Evolutionary conservation across 2,113 vertebrate genomes (phyloP).

Genomic region (Probosciger aterrimus): DNA sequence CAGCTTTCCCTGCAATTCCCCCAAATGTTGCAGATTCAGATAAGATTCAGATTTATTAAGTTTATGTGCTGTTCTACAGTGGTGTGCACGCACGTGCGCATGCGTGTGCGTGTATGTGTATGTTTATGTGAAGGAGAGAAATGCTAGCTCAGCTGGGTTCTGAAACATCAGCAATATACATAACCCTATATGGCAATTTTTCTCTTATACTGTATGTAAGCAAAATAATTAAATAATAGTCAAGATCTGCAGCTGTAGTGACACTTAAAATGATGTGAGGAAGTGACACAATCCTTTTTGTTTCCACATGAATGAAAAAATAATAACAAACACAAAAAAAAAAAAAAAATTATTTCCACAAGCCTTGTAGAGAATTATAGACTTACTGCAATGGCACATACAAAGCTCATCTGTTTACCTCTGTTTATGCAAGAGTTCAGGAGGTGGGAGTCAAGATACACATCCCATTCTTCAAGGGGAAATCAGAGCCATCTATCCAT

Average conservation of each 20-base stretch:
- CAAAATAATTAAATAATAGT: constrained; percentile 59
- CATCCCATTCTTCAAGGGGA: not conserved
- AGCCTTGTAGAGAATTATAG: not conserved
- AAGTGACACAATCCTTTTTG: not conserved
- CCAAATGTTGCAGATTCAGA: constrained; percentile 55
- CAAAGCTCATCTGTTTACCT: constrained; percentile 19
- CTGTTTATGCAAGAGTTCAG: constrained; percentile 5
- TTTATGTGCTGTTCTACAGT: constrained; percentile 45
- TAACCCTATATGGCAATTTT: constrained; percentile 73
- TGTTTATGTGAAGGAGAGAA: not conserved
- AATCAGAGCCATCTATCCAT: not conserved
- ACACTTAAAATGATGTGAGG: not conserved
- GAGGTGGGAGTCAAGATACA: not conserved
- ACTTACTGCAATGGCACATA: not conserved
- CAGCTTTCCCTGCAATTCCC: constrained; percentile 45
- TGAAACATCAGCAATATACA: constrained; percentile 51
- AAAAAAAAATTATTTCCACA: not conserved
- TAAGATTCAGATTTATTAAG: constrained; percentile 73
- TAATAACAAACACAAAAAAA: not conserved
- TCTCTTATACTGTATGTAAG: constrained; percentile 38
- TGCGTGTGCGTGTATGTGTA: not conserved
- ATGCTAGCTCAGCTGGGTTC: constrained; percentile 7
- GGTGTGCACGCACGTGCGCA: fast-evolving
- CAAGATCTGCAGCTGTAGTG: not conserved
- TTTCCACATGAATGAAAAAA: not conserved